Base-by-base conservation (phyloP, 1,140 invertebrate genomes). In the Drosophila bipectinata region DNA sequence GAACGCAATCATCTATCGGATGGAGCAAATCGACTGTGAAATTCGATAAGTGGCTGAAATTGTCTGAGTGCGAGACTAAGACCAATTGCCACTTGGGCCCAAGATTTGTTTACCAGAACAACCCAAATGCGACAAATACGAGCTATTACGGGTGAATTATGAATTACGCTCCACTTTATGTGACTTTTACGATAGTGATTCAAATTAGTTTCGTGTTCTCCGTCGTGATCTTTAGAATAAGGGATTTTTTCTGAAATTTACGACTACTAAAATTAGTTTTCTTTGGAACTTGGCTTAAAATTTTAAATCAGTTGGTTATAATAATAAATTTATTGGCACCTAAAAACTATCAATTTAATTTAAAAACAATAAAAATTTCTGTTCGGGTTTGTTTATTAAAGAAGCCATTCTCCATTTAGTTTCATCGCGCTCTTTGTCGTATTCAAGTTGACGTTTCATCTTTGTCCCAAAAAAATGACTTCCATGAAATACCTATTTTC, bases 21-120 rank as follows among this genome's bases (percentile, higher is more conserved):
- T 55, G 66, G 37, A 59, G 62, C 57, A 71, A 87, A 87, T 82
- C 71, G 74, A 72, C 83, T 77, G 66, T 87, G 82, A 88, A 87
- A 87, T 87, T 88, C 18, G 83, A 87, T 87, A 87, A 82, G 64
- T 85, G 77, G 56, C 41, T 54, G 64, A 41, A 30, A 71, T 72
- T 82, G 58, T 82, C 79, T 69, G 74, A 69, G 51, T 15, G 26
- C n/a, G 48, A 30, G 24, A 51, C 54, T 7, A 18, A 18, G 62
- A 37, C 44, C 21, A 49, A 64, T 56, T 58, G 45, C 28, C 63
- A 67, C 63, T 67, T 67, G 34, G n/a, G 54, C 7, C 10, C 8
- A 18, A 56, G 63, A 37, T n/a, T 44, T 41, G 32, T 72, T 62
- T 62, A 57, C 37, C 15, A 52, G 45, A 32, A 44, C 28, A 47